Conservation (phyloP, 2,888 invertebrate species). For the Cheiracanthium punctorium region DNA sequence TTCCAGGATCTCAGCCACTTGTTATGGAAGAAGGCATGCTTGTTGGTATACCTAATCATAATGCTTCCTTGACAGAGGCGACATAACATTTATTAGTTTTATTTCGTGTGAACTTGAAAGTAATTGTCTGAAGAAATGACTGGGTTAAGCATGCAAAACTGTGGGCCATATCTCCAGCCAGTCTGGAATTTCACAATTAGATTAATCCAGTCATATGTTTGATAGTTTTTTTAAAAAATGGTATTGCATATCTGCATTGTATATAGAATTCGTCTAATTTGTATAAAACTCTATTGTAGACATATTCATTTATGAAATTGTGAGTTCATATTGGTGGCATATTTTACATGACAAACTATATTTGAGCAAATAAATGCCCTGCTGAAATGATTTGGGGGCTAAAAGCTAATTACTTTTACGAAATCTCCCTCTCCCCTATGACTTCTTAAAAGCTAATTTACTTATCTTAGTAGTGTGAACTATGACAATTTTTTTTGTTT, state of each 20-base stretch:
- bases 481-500: no score
- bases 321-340: no score
- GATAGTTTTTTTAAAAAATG: not conserved
- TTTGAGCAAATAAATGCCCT: no score
- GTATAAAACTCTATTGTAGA: not conserved
- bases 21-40: conserved; percentile 33
- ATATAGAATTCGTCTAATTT: not conserved
- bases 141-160: not conserved
- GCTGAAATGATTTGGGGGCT: no score
- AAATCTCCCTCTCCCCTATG: no score
- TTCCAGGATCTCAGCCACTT: conserved; percentile 59
- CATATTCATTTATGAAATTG: not conserved
- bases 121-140: not conserved
- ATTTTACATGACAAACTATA: no score
- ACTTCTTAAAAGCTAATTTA: no score
- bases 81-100: conserved; percentile 6
- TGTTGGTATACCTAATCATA: conserved; percentile 36
- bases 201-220: conserved; percentile 3
- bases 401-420: no score
- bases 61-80: conserved; percentile 13
- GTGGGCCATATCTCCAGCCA: conserved; percentile 8
- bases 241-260: not conserved
- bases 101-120: not conserved
- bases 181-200: not conserved
- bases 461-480: no score